These are phyloP conservation scores for Stomorhina lunata DNA, from an alignment of 2,888 invertebrate species.

Conservation along the genomic window DNA sequence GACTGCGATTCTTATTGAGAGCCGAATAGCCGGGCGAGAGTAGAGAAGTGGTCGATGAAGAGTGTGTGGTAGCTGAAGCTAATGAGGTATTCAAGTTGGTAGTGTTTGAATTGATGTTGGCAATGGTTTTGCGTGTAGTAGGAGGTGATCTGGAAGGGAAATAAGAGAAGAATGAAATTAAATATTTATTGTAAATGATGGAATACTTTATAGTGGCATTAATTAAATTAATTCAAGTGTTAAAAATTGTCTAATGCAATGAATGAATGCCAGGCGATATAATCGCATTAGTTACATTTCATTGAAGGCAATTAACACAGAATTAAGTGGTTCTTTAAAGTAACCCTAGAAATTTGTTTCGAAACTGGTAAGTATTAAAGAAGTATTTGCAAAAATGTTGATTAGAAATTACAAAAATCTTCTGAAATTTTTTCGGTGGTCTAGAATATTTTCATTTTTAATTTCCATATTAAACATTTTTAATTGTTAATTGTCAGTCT, in stretches of 20 bases:
- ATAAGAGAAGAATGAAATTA: not conserved
- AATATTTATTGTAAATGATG: not conserved
- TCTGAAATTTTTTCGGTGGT: not conserved
- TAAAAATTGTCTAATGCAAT: not conserved
- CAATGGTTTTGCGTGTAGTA: conserved; percentile 74
- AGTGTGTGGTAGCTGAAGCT: conserved; percentile 34
- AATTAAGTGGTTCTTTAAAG: not conserved
- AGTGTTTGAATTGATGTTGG: conserved; percentile 70
- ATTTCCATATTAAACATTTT: not conserved
- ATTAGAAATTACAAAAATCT: no score
- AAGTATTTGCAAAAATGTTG: not conserved
- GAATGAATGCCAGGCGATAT: no score
- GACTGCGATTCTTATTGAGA: conserved; percentile 79
- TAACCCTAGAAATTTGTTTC: no score
- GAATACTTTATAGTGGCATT: no score
- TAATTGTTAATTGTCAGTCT: not conserved
- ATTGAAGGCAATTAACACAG: conserved; percentile 19
- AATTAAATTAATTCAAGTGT: not conserved
- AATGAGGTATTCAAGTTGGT: conserved; percentile 61
- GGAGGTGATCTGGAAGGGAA: conserved; percentile 79
- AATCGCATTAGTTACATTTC: conserved; percentile 41
- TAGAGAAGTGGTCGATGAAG: conserved; percentile 58
- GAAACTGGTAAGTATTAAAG: no score
- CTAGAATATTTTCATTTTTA: not conserved
- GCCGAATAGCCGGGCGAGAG: conserved; percentile 71